Percentiles rank a stretch among this genome's conserved stretches.
phyloP scores from a whole-genome alignment of 1,140 invertebrate species.

The Ditylenchus dipsaci region DNA sequence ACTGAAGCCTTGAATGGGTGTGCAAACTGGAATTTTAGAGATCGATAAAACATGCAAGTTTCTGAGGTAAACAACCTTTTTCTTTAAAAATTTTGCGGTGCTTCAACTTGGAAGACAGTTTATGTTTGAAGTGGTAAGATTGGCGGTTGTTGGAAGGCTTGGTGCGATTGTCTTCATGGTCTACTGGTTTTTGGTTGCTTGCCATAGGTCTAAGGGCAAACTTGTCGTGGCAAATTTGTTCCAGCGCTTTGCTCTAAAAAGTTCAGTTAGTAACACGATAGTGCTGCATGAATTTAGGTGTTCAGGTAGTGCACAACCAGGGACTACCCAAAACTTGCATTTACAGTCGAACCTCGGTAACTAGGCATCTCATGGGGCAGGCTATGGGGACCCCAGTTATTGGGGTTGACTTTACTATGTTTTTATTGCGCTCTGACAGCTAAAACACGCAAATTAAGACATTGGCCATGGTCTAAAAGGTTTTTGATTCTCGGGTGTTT shows the following conservation, averaged over 20 bases:
- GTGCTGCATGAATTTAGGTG: too few relatives aligned
- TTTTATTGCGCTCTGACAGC: too few relatives aligned
- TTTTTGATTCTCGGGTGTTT: too few relatives aligned
- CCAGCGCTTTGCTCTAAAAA: constrained; percentile 14
- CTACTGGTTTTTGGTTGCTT: neutral
- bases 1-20: constrained; percentile 4
- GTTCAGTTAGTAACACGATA: too few relatives aligned
- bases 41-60: neutral
- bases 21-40: neutral
- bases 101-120: neutral
- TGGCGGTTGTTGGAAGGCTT: neutral
- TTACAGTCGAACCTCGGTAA: too few relatives aligned
- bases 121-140: neutral
- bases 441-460: too few relatives aligned
- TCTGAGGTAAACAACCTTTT: neutral
- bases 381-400: too few relatives aligned
- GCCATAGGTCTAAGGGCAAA: neutral
- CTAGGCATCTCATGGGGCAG: too few relatives aligned
- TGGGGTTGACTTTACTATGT: too few relatives aligned
- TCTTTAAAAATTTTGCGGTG: neutral
- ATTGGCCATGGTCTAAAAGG: too few relatives aligned
- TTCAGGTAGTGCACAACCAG: neutral
- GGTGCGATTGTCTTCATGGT: constrained; percentile 14
- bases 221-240: constrained; percentile 19
- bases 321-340: too few relatives aligned